A percentile compares a stretch with the other conserved stretches of the same genome.
These are phyloP conservation scores for Drosophila novamexicana DNA, from an alignment of 1,140 invertebrate species.

Conservation along the genomic window DNA sequence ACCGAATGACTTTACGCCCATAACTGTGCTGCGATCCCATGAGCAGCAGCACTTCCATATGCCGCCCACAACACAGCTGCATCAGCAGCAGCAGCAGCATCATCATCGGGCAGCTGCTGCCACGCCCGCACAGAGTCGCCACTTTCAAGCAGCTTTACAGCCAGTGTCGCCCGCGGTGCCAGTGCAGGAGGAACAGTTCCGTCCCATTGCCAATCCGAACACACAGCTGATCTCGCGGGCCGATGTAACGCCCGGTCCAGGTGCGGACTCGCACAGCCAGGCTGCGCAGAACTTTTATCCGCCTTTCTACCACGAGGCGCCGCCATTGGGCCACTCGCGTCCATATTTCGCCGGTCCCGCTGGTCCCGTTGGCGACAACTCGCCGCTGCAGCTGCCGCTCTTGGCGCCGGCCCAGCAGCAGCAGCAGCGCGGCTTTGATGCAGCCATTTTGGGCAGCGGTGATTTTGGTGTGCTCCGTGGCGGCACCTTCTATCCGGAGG, in stretches of 20 bases:
- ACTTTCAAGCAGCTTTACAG: slow-evolving; percentile 41
- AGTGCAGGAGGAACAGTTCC: slow-evolving; percentile 62
- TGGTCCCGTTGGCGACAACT: slow-evolving; percentile 22
- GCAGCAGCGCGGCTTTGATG: slow-evolving; percentile 73
- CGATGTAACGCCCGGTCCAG: slow-evolving; percentile 29
- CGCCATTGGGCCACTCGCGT: slow-evolving; percentile 79
- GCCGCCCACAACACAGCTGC: slow-evolving; percentile 69
- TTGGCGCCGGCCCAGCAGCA: slow-evolving; percentile 35
- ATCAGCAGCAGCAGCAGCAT: slow-evolving; percentile 28
- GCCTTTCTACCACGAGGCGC: slow-evolving; percentile 80
- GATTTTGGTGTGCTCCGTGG: slow-evolving; percentile 95
- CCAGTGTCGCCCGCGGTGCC: slow-evolving; percentile 3
- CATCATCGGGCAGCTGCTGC: slow-evolving; percentile 20
- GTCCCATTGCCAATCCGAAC: slow-evolving; percentile 61
- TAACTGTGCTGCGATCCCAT: slow-evolving; percentile 76
- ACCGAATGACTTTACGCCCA: slow-evolving; percentile 77
- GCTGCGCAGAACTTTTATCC: slow-evolving; percentile 83
- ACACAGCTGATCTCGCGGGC: slow-evolving; percentile 48
- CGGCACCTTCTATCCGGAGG: slow-evolving; percentile 91
- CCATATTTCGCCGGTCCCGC: slow-evolving; percentile 71
- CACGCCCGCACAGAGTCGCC: slow-evolving; percentile 26
- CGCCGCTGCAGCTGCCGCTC: slow-evolving; percentile 56
- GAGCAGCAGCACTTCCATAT: slow-evolving; percentile 75
- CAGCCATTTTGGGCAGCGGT: slow-evolving; percentile 90
- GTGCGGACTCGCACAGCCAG: slow-evolving; percentile 71